Percentiles rank a stretch among this genome's conserved stretches.
Evolutionary conservation across 2,797 vertebrate species (phyloP).

Genomic region (Vultur gryphus): DNA sequence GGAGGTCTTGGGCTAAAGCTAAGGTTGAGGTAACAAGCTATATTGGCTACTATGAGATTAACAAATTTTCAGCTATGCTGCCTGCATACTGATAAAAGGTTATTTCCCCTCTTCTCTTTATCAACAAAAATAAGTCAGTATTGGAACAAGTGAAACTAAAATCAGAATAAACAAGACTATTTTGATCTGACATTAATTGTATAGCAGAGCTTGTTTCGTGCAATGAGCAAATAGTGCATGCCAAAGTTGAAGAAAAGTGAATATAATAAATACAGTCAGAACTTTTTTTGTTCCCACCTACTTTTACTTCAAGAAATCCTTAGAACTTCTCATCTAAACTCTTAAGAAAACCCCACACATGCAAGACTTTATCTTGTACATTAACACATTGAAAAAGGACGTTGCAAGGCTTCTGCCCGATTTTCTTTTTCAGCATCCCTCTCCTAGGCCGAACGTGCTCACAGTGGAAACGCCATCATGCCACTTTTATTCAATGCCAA

Average conservation of each 20-base stretch:
- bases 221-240: conserved; percentile 38
- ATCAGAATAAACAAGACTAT: conserved; percentile 53
- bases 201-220: conserved; percentile 36
- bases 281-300: neutral
- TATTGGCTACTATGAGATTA: neutral
- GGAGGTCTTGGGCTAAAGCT: neutral
- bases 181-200: conserved; percentile 58
- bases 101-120: neutral
- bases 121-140: conserved; percentile 39
- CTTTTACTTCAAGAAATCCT: conserved; percentile 10
- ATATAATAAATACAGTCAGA: conserved; percentile 4
- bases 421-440: neutral
- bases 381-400: neutral
- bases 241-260: conserved; percentile 29
- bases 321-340: neutral
- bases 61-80: neutral
- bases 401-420: neutral
- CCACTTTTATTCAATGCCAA: neutral
- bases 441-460: neutral
- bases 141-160: conserved; percentile 42
- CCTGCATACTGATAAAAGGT: conserved; percentile 21
- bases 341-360: neutral
- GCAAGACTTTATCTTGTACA: neutral
- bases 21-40: neutral
- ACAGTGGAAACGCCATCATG: neutral